Base-by-base conservation (phyloP, 2,113 vertebrate genomes). In the Osmerus eperlanus region DNA sequence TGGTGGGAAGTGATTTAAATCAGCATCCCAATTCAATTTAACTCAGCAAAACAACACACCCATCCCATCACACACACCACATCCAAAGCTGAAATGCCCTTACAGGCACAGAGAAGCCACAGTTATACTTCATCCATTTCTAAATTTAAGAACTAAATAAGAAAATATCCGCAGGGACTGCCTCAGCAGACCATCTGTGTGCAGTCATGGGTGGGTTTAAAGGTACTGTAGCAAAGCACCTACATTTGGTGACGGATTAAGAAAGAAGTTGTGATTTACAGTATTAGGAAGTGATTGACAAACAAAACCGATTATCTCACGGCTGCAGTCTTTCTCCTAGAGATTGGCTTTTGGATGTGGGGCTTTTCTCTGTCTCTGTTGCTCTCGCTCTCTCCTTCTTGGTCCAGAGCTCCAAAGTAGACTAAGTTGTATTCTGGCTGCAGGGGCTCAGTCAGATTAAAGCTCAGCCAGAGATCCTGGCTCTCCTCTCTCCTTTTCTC, bases 281-380 rank as follows among this genome's bases (percentile, higher is more conserved):
- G 5, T 9, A 85, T 83, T 78, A 81, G 56, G 59, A 76, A 69
- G 67, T 68, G 74, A 83, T 68, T 81, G 76, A 82, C 76, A 83
- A 86, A 88, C 77, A 83, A 74, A 86, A 71, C 68, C 36, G 65
- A 82, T 86, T 84, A 85, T 70, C 67, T 65, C 15, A 67, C 55
- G 65, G 18, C 54, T 77, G 64, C 81, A 68, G 71, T 67, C 41
- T 47, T 60, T 66, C 41, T 47, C 76, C 71, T 71, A 77, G 74
- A 77, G 47, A 77, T 73, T 29, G 54, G 62, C 65, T 65, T 65
- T 75, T 71, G 54, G 78, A 74, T 18, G 64, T 36, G 23, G 54
- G 54, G 62, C 25, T 29, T 64, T 64, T 21, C 18, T 68, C 41
- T 66, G 66, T 70, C 47, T 60, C 67, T 63, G 21, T 67, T 54